phyloP scores from a whole-genome alignment of 2,888 invertebrate species.

The Napeogenes sylphis region DNA sequence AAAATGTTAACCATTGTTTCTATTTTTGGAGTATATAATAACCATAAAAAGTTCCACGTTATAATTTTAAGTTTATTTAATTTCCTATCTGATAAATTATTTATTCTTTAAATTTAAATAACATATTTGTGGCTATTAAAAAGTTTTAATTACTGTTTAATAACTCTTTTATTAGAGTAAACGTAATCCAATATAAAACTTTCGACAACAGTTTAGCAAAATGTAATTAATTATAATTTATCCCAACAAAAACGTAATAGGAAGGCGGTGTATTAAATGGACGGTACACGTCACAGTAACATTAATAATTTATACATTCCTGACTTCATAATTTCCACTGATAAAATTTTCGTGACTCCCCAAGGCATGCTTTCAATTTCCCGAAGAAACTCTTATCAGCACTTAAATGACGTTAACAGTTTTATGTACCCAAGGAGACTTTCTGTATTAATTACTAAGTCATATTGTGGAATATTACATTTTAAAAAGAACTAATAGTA shows the following conservation, averaged over 20 bases:
- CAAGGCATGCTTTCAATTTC: constrained; percentile 43
- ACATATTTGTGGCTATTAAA: no score
- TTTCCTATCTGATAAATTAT: no score
- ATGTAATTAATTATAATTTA: constrained; percentile 5
- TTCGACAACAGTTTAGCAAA: not conserved
- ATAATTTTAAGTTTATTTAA: no score
- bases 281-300: constrained; percentile 37
- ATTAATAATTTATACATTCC: constrained; percentile 54
- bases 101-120: no score
- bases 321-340: constrained; percentile 49
- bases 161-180: no score
- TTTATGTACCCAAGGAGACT: constrained; percentile 16
- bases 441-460: constrained; percentile 20
- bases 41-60: no score
- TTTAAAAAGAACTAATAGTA: no score
- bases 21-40: no score
- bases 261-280: constrained; percentile 30
- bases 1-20: no score
- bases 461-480: not conserved
- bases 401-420: constrained; percentile 12
- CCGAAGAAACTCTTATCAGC: constrained; percentile 46
- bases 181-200: not conserved
- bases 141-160: no score
- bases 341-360: constrained; percentile 45
- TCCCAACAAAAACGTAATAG: constrained; percentile 7